Conservation (phyloP, 2,888 invertebrate genomes). For the Belgica antarctica region DNA sequence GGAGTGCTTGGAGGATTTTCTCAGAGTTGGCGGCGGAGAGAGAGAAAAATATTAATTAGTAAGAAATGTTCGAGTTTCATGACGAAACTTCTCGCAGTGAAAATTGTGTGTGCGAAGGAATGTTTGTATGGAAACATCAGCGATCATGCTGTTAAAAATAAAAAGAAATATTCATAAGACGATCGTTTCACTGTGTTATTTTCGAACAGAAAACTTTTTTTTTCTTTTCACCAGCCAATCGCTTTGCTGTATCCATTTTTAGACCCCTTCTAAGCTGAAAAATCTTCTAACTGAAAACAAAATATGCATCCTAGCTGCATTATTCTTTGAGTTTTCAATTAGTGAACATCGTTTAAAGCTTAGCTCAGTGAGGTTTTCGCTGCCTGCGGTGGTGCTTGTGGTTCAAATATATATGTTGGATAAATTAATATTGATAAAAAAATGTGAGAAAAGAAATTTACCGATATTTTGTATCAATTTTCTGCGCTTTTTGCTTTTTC, state of each 20-base stretch:
- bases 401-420: background rate
- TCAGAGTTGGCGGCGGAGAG: background rate
- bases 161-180: slow-evolving; percentile 38
- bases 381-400: no score
- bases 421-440: background rate
- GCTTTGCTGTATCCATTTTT: slow-evolving; percentile 48
- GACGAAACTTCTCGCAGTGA: slow-evolving; percentile 2
- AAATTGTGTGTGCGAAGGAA: background rate
- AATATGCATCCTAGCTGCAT: slow-evolving; percentile 56
- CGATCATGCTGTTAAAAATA: slow-evolving; percentile 32
- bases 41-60: slow-evolving; percentile 16
- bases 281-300: slow-evolving; percentile 43
- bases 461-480: background rate
- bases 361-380: slow-evolving; percentile 32
- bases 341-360: slow-evolving; percentile 50
- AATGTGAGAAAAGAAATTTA: background rate
- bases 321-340: slow-evolving; percentile 55
- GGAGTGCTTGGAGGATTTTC: slow-evolving; percentile 10
- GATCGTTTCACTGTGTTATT: slow-evolving; percentile 39
- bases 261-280: slow-evolving; percentile 47
- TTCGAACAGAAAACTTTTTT: no score
- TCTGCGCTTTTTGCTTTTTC: background rate
- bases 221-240: slow-evolving; percentile 41
- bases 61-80: background rate
- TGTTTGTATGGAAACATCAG: slow-evolving; percentile 23